Evolutionary conservation across 1,140 invertebrate genomes (phyloP), one percentile per base, ranked within the genome.

Genomic region (Camponotus floridanus): DNA sequence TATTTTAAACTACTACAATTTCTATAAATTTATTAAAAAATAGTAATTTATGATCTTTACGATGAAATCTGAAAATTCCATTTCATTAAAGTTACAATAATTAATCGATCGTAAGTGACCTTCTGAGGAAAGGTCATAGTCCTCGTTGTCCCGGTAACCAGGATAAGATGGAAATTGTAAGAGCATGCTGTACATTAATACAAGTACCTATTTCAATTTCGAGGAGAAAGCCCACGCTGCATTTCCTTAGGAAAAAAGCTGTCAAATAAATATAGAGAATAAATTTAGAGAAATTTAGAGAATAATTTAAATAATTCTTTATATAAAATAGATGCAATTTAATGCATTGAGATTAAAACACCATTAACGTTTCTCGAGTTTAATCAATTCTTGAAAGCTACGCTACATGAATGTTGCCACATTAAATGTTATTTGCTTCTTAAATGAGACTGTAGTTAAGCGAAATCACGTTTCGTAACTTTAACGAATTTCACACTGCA

Each of bases 121-220:
- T 87, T 68, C 64, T n/a, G 7, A 61, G 36, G 65, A 65, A 61
- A 87, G 48, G 21, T 71, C 57, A 68, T 31, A 67, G 33, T 51
- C 42, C 64, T 76, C n/a, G 71, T 87, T 87, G 26, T 51, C 68
- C 48, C 21, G 79, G 85, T 70, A 83, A 88, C 78, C 45, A 55
- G 26, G 48, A 87, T 78, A 59, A 71, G 48, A 42, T 21, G 31
- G 62, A 62, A 48, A 57, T 57, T 33, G 48, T 85, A 48, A 71
- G 57, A 48, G 15, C 26, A 26, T 36, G 18, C 55, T 55, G 36
- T 9, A 11, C 64, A 61, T 84, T 76, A 70, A 74, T 81, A 18
- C 59, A 45, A 31, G 26, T 26, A 26, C 26, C n/a, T n/a, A 21
- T 18, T 81, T 67, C 5, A 13, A 74, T 5, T 21, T 80, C 8